Percentiles rank a stretch among this genome's conserved stretches.
phyloP scores from a whole-genome alignment of 1,140 invertebrate genomes.

The Homarus americanus region DNA sequence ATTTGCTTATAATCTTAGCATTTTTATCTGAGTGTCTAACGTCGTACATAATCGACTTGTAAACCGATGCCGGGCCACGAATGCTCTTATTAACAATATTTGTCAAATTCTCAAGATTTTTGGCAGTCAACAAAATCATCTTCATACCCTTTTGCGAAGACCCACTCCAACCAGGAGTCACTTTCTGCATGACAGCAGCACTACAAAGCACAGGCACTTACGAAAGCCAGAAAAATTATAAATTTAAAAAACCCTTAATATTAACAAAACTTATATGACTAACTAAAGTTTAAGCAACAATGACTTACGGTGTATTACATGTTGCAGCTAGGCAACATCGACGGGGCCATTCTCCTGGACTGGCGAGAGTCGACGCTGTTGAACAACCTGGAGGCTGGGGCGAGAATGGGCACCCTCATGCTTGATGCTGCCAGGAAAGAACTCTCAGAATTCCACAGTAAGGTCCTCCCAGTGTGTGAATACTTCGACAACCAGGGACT shows the following conservation, averaged over 20 bases:
- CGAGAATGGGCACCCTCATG: constrained; percentile 91
- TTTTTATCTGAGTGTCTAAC: no score
- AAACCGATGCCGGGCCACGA: no score
- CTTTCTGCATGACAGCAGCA: background rate
- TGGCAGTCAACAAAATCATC: no score
- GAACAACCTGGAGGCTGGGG: constrained; percentile 92
- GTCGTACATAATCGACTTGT: no score
- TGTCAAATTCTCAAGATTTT: no score
- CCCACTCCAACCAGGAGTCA: background rate
- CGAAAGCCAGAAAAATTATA: background rate
- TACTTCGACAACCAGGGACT: constrained; percentile 92
- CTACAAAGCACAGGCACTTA: background rate
- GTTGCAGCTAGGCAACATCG: constrained; percentile 89
- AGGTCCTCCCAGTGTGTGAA: constrained; percentile 92
- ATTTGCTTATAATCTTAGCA: no score
- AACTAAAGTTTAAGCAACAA: background rate
- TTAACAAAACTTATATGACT: no score
- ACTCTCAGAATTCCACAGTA: constrained; percentile 91
- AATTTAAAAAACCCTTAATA: no score
- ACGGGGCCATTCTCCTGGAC: constrained; percentile 89
- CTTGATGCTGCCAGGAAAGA: constrained; percentile 91
- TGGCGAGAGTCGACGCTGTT: constrained; percentile 91
- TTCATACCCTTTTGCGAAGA: background rate
- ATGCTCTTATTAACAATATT: no score
- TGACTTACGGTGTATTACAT: background rate